Evolutionary conservation across 1,140 invertebrate genomes (phyloP).

Genomic region (Gonioctena quinquepunctata): DNA sequence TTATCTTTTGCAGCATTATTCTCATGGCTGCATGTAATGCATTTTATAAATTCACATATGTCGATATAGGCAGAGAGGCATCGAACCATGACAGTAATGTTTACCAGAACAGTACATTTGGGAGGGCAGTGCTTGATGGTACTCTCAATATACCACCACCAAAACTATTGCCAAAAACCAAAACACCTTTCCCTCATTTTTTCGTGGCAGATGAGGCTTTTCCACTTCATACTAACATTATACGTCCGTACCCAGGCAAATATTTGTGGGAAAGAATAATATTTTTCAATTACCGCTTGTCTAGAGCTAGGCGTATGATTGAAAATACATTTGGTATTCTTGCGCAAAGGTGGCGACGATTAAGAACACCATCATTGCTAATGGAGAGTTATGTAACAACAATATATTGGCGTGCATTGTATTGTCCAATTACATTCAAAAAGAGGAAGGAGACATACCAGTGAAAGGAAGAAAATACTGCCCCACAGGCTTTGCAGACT

Average conservation of each 20-base stretch:
- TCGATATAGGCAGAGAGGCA: background rate
- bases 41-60: background rate
- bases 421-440: too few species aligned
- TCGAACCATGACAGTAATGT: background rate
- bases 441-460: too few species aligned
- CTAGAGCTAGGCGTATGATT: background rate
- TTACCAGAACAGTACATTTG: background rate
- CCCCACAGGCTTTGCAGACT: too few species aligned
- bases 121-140: background rate
- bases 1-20: background rate
- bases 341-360: too few species aligned
- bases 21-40: background rate
- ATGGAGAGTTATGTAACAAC: too few species aligned
- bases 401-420: too few species aligned
- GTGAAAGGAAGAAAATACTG: too few species aligned
- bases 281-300: slow-evolving; percentile 28
- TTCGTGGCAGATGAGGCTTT: slow-evolving; percentile 47
- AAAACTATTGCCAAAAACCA: background rate
- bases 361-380: too few species aligned
- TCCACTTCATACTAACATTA: slow-evolving; percentile 47
- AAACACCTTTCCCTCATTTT: slow-evolving; percentile 28
- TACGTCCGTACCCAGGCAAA: slow-evolving; percentile 51
- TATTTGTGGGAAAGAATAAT: slow-evolving; percentile 22
- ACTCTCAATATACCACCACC: background rate
- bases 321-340: too few species aligned